phyloP scores from a whole-genome alignment of 2,797 vertebrate genomes.

The Lepilemur septentrionalis region DNA sequence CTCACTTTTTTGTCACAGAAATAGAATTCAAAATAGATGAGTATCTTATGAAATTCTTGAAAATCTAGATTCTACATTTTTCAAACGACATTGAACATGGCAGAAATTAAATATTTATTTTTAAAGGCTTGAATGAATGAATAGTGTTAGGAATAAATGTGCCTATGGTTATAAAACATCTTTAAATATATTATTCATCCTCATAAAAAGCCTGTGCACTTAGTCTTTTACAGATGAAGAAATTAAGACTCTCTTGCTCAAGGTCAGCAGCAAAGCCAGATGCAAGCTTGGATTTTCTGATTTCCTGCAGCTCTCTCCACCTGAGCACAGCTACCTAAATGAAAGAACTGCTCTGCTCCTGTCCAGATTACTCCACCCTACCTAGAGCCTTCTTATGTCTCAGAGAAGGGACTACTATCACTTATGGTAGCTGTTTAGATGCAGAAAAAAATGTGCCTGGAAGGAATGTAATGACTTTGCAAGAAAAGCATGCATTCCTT shows the following conservation, averaged over 20 bases:
- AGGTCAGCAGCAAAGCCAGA: background rate
- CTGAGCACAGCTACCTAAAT: background rate
- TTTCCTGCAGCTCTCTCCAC: background rate
- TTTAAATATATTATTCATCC: background rate
- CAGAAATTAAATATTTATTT: background rate
- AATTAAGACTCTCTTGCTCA: background rate
- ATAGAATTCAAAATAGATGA: background rate
- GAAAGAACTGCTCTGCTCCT: background rate
- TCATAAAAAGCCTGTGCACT: background rate
- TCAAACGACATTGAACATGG: background rate
- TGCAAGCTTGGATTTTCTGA: background rate
- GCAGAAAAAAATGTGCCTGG: background rate
- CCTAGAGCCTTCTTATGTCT: background rate
- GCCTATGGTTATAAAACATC: background rate
- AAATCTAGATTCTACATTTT: background rate
- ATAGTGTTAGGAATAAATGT: background rate
- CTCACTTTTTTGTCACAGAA: background rate
- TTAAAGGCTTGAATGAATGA: background rate
- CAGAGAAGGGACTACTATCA: background rate
- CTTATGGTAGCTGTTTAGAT: background rate
- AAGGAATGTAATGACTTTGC: background rate
- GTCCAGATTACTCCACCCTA: background rate
- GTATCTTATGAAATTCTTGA: background rate
- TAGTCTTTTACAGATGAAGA: background rate
- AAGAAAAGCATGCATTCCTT: background rate